Conservation (phyloP, 2,113 vertebrate species). For the Tauraco erythrolophus region DNA sequence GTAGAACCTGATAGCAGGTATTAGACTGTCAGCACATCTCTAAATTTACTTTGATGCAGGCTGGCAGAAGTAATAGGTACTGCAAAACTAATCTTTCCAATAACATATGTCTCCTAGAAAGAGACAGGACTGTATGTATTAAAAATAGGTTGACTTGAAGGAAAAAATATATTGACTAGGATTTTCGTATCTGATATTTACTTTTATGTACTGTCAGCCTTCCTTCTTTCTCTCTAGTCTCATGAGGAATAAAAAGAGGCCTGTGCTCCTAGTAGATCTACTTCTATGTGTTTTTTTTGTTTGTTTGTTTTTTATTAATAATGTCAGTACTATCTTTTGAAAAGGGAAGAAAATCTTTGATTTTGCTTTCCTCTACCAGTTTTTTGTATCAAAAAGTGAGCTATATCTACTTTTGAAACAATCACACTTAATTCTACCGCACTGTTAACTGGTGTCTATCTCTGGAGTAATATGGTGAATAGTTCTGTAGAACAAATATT, state of each 20-base stretch:
- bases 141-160: slow-evolving; percentile 59
- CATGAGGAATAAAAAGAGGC: slow-evolving; percentile 22
- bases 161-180: slow-evolving; percentile 62
- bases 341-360: neutral
- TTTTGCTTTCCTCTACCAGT: neutral
- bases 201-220: slow-evolving; percentile 35
- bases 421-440: neutral
- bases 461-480: neutral
- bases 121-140: slow-evolving; percentile 64
- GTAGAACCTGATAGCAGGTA: slow-evolving; percentile 66
- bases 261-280: neutral
- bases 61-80: slow-evolving; percentile 67
- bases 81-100: slow-evolving; percentile 72
- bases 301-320: slow-evolving; percentile 11
- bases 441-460: neutral
- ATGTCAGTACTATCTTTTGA: neutral
- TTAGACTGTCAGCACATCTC: slow-evolving; percentile 72
- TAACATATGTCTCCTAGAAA: slow-evolving; percentile 71
- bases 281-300: neutral
- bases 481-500: neutral
- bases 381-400: neutral
- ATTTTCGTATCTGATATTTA: slow-evolving; percentile 66
- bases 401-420: neutral
- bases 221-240: neutral
- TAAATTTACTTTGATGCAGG: slow-evolving; percentile 71